Evolutionary conservation across 2,113 vertebrate species (phyloP), one percentile per base, ranked within the genome.

Genomic region (Zapornia atra): DNA sequence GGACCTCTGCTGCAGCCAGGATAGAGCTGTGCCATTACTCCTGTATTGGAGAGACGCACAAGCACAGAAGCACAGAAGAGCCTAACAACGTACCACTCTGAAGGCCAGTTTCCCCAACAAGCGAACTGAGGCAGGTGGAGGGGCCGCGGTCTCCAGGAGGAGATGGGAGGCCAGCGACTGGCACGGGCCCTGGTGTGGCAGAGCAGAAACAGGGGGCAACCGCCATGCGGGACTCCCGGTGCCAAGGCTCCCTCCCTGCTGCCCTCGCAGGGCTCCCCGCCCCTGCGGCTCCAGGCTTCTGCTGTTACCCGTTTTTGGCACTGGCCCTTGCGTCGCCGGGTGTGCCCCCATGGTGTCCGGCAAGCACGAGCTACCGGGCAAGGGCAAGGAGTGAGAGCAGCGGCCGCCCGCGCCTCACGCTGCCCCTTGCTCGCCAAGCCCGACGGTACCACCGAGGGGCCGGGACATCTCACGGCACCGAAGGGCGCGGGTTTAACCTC

Each of bases 291-390:
- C 21, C 38, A 21, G 42, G 6, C 16, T 54, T 54, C 10, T 18
- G 29, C 42, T 4, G 5, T 24, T 4, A 53, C n/a, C 34, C 28
- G 1, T 5, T n/a, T 22, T 5, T 24, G 54, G 29, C 17, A 3
- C 1, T 1, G 14, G 19, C 10, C 7, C 42, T 25, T 0, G 2
- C 4, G 25, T 7, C 76, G 12, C 44, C 5, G 0, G n/a, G 34
- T 17, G 2, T 20, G 26, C 6, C 75, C 10, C 18, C 3, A 13
- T 10, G 1, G 6, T 5, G 13, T 14, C 53, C 11, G 6, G 24
- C 21, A 11, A n/a, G 26, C 48, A 6, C 24, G 3, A 3, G 48
- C 9, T 6, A 3, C 40, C 11, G 10, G 2, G 10, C 18, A 7
- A 48, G 10, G 2, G 10, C 18, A 7, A 48, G 53, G 15, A 10